These are phyloP conservation scores for Linnaemya tessellans DNA, from an alignment of 2,888 invertebrate species.

Conservation along the genomic window DNA sequence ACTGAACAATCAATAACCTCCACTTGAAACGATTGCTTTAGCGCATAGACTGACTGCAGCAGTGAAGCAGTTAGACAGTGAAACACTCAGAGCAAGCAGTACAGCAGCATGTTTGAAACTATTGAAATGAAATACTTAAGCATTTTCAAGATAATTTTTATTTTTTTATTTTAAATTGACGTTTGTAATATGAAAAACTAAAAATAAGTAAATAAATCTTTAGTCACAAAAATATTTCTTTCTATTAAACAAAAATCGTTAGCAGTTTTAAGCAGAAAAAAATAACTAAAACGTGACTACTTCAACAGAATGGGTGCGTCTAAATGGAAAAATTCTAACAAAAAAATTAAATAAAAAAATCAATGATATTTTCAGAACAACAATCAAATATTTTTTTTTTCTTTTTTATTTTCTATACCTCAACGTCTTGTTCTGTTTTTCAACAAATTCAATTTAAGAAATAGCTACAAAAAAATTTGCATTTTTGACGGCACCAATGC, in stretches of 20 bases:
- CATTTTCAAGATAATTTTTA: conserved; percentile 60
- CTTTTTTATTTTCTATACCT: conserved; percentile 4
- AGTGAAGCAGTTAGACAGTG: background rate
- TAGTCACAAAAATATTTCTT: conserved; percentile 13
- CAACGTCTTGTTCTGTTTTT: conserved; percentile 57
- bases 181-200: conserved; percentile 32
- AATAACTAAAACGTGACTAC: conserved; percentile 67
- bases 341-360: conserved; percentile 49
- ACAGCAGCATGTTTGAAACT: conserved; percentile 19
- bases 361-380: conserved; percentile 62
- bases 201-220: conserved; percentile 42
- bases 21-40: conserved; percentile 45
- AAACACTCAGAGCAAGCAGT: background rate
- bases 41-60: background rate
- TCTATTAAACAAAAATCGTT: conserved; percentile 25
- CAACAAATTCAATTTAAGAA: conserved; percentile 68
- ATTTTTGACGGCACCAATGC: conserved; percentile 73
- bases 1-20: conserved; percentile 72
- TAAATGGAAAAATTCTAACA: conserved; percentile 57
- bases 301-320: conserved; percentile 70
- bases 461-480: conserved; percentile 59
- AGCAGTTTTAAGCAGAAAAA: conserved; percentile 17
- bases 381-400: conserved; percentile 58
- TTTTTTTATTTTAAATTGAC: conserved; percentile 23
- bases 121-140: conserved; percentile 39